A percentile compares a stretch with the other conserved stretches of the same genome.
Evolutionary conservation across 2,797 vertebrate genomes (phyloP).

Genomic region (Nasua narica): DNA sequence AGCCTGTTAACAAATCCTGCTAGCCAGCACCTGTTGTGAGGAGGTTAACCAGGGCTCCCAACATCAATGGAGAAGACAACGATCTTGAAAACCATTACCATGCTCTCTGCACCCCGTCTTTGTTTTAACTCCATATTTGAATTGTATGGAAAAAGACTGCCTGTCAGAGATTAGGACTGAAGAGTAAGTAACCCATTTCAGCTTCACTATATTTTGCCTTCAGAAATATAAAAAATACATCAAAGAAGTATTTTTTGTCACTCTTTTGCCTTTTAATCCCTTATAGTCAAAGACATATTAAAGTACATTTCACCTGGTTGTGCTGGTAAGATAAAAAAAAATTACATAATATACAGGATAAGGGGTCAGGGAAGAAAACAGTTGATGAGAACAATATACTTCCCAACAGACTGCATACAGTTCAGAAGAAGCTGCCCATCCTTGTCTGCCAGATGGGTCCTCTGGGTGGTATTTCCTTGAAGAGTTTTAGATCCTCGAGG

Average conservation of each 20-base stretch:
- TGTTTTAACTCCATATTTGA: slow-evolving; percentile 55
- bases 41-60: slow-evolving; percentile 47
- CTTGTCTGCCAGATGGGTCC: slow-evolving; percentile 79
- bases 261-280: slow-evolving; percentile 74
- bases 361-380: no score
- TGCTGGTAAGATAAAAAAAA: slow-evolving; percentile 22
- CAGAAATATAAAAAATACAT: slow-evolving; percentile 75
- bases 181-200: slow-evolving; percentile 61
- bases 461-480: slow-evolving; percentile 65
- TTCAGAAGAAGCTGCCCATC: slow-evolving; percentile 74
- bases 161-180: slow-evolving; percentile 62
- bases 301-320: slow-evolving; percentile 58
- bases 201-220: slow-evolving; percentile 35
- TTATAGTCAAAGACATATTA: slow-evolving; percentile 63
- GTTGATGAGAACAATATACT: not conserved
- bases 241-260: slow-evolving; percentile 32
- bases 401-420: slow-evolving; percentile 68
- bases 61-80: slow-evolving; percentile 10
- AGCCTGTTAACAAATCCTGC: slow-evolving; percentile 47
- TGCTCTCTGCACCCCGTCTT: slow-evolving; percentile 14
- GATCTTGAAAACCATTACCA: not conserved
- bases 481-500: not conserved
- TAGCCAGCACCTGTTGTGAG: slow-evolving; percentile 26
- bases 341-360: not conserved
- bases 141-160: slow-evolving; percentile 61